These are phyloP conservation scores for Corythucha ciliata DNA, from an alignment of 2,888 invertebrate species.

Conservation along the genomic window DNA sequence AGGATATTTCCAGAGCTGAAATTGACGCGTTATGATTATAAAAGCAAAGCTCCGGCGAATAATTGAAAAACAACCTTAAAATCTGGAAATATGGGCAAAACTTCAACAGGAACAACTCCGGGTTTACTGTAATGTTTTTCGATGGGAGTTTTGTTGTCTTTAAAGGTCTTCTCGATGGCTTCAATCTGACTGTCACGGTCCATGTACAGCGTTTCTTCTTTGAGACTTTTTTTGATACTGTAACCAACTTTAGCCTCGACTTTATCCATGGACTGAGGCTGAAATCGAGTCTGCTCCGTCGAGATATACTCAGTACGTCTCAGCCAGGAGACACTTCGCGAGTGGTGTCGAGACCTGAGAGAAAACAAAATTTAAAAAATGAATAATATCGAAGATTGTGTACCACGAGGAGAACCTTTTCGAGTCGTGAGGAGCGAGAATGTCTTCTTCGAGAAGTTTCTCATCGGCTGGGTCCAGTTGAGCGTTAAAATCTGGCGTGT, in stretches of 20 bases:
- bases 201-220: conserved; percentile 81
- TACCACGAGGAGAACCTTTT: conserved; percentile 48
- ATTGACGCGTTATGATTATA: neutral
- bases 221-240: conserved; percentile 87
- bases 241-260: conserved; percentile 99
- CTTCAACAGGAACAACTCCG: conserved; percentile 82
- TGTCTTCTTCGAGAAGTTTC: conserved; percentile 90
- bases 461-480: conserved; percentile 85
- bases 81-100: conserved; percentile 85
- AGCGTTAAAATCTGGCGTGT: conserved; percentile 69
- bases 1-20: conserved; percentile 87
- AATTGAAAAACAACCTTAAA: too few species aligned
- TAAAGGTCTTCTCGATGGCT: conserved; percentile 95
- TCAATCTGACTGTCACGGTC: conserved; percentile 90
- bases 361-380: conserved; percentile 11
- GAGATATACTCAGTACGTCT: conserved; percentile 98
- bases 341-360: conserved; percentile 78
- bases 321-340: conserved; percentile 94
- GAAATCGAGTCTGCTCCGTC: conserved; percentile 95
- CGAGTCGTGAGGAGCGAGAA: conserved; percentile 75
- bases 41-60: too few species aligned
- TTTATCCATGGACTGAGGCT: conserved; percentile 92
- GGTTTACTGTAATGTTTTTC: conserved; percentile 95
- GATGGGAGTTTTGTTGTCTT: conserved; percentile 73
- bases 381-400: neutral